Percentiles rank a stretch among this genome's conserved stretches.
Conservation (phyloP, 2,888 invertebrate species). For the Steinernema hermaphroditum region DNA sequence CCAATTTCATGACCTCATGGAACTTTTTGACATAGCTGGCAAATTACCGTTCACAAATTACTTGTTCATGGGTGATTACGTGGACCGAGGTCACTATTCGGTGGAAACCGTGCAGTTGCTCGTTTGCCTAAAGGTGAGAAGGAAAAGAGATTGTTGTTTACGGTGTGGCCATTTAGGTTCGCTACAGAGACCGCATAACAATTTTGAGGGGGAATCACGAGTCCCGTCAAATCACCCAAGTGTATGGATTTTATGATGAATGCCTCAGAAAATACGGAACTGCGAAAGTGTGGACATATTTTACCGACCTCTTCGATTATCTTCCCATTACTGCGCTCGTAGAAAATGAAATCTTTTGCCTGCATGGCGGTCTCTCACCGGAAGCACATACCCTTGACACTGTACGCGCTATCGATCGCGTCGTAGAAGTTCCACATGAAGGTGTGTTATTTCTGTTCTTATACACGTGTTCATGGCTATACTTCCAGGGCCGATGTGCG, state of each 20-base stretch:
- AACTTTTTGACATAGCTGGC: slow-evolving; percentile 96
- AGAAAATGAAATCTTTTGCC: slow-evolving; percentile 97
- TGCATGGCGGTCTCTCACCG: slow-evolving; percentile 96
- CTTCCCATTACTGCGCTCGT: slow-evolving; percentile 96
- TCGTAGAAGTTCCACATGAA: slow-evolving; percentile 72
- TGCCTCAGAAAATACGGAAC: slow-evolving; percentile 99
- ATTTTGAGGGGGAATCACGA: slow-evolving; percentile 99
- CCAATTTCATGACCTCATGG: slow-evolving; percentile 99
- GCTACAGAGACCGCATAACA: slow-evolving; percentile 97
- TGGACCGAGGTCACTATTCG: slow-evolving; percentile 99
- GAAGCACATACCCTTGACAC: slow-evolving; percentile 99
- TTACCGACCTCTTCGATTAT: slow-evolving; percentile 98
- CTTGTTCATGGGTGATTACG: slow-evolving; percentile 99
- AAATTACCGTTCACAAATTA: slow-evolving; percentile 98
- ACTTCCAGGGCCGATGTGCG: slow-evolving; percentile 92
- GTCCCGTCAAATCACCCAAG: slow-evolving; percentile 95
- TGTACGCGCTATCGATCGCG: slow-evolving; percentile 93
- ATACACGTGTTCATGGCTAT: too few relatives aligned
- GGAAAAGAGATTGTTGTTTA: background rate
- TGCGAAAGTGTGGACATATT: slow-evolving; percentile 96
- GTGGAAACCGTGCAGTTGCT: slow-evolving; percentile 98
- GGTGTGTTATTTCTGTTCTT: slow-evolving; percentile 32
- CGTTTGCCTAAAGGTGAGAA: slow-evolving; percentile 86
- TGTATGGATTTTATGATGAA: slow-evolving; percentile 67
- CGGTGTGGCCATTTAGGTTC: slow-evolving; percentile 73